Percentiles rank a stretch among this genome's conserved stretches.
phyloP scores from a whole-genome alignment of 2,797 vertebrate species.

The Gorsachius magnificus region DNA sequence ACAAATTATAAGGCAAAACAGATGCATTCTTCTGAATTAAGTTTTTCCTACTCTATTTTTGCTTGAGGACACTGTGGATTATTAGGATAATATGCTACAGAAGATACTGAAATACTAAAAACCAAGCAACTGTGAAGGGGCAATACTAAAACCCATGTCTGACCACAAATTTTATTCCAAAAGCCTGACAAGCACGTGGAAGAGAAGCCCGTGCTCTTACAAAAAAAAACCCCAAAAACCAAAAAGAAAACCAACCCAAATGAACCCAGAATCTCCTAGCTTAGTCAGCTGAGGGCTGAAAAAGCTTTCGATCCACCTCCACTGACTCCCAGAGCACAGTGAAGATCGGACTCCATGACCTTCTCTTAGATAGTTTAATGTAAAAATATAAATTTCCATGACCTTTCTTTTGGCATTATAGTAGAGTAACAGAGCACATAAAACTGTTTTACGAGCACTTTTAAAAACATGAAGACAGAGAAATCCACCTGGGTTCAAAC shows the following conservation, averaged over 20 bases:
- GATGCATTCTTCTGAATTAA: not conserved
- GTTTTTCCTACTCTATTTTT: not conserved
- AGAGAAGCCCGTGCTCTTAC: not conserved
- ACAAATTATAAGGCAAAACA: not conserved
- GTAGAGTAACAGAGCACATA: not conserved
- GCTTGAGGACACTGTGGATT: not conserved
- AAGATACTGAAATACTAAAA: not conserved
- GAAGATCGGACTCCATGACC: not conserved
- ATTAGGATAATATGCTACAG: not conserved
- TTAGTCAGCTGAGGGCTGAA: not conserved
- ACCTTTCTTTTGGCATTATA: not conserved
- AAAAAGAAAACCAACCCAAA: not conserved
- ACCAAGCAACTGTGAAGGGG: not conserved
- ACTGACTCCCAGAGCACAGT: not conserved
- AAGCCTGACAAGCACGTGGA: not conserved
- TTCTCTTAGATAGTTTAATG: not conserved
- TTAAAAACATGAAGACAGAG: not conserved
- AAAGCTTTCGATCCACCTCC: not conserved
- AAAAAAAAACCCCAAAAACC: not conserved
- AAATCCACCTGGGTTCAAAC: not conserved
- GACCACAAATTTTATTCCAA: not conserved
- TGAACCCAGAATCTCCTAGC: not conserved
- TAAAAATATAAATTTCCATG: not conserved
- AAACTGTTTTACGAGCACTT: not conserved
- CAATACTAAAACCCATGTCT: not conserved